Evolutionary conservation across 2,888 invertebrate genomes (phyloP), one percentile per base, ranked within the genome.

Genomic region (Eupithecia vulgata): DNA sequence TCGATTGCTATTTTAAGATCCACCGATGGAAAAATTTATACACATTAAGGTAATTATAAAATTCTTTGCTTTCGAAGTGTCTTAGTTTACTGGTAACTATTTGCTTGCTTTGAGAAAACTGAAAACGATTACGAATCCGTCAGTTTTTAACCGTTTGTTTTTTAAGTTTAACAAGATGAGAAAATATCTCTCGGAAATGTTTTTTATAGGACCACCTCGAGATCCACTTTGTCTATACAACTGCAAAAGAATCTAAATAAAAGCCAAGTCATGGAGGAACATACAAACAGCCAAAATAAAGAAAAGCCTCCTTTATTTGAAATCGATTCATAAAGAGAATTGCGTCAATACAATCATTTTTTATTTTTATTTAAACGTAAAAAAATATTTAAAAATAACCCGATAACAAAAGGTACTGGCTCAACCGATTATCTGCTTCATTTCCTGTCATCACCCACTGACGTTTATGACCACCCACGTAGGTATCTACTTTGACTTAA

Each of bases 381-480:
- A n/a, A n/a, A n/a, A 64, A 35, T 15, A 72, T 52, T 52, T 68
- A 48, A n/a, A 48, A 68, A 25, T 61, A 62, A 12, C 25, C 57
- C 67, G 37, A 69, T 17, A 17, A 42, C 66, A 45, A 40, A 57
- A 37, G 30, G 65, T 61, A n/a, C 35, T 25, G 45, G 64, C 70
- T 72, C 37, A 64, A 70, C 69, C 65, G n/a, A 65, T 75, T 70
- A 75, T 75, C 70, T 34, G 37, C 4, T 40, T 57, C 57, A 59
- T 75, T 68, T 75, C 72, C 70, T 68, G 65, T 66, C 42, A 6
- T 30, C 52, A 52, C 25, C 15, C 40, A 15, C 12, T 40, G 37
- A 40, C 57, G 17, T 61, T 66, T 15, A 66, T 57, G 75, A 75
- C 75, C 75, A 75, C 75, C 75, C 75, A 68, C 67, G 30, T 25